Percentiles rank a stretch among this genome's conserved stretches.
Evolutionary conservation across 2,888 invertebrate genomes (phyloP).

Genomic region (Carpatolechia fugitivella): DNA sequence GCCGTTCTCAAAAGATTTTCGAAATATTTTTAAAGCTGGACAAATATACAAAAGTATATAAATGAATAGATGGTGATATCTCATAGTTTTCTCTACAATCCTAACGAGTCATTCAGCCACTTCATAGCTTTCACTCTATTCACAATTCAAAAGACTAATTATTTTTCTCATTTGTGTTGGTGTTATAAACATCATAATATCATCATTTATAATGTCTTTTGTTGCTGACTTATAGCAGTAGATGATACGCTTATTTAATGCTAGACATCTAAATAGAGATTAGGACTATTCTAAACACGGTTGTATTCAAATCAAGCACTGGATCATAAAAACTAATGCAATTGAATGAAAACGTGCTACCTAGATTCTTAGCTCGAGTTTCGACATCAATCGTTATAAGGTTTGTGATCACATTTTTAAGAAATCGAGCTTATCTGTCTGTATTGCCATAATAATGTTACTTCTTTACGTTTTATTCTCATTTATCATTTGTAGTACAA

Average conservation of each 20-base stretch:
- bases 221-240: not conserved
- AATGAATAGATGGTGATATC: constrained; percentile 2
- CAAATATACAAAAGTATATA: not conserved
- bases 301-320: not conserved
- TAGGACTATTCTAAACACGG: not conserved
- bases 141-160: constrained; percentile 22
- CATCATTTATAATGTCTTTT: not conserved
- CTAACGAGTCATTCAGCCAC: constrained; percentile 11
- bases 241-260: no score
- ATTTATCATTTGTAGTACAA: not conserved
- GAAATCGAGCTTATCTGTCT: not conserved
- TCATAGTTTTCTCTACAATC: constrained; percentile 1
- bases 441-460: not conserved
- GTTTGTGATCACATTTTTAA: not conserved
- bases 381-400: not conserved
- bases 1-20: not conserved
- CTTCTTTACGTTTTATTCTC: not conserved
- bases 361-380: not conserved
- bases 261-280: no score
- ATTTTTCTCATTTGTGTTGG: constrained; percentile 7
- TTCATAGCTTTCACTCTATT: constrained; percentile 25
- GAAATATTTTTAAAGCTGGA: not conserved
- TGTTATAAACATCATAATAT: not conserved
- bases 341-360: constrained; percentile 3
- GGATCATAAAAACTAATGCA: not conserved